Percentiles rank a stretch among this genome's conserved stretches.
These are phyloP conservation scores for Drosophila aldrichi DNA, from an alignment of 2,888 invertebrate genomes.

Conservation along the genomic window DNA sequence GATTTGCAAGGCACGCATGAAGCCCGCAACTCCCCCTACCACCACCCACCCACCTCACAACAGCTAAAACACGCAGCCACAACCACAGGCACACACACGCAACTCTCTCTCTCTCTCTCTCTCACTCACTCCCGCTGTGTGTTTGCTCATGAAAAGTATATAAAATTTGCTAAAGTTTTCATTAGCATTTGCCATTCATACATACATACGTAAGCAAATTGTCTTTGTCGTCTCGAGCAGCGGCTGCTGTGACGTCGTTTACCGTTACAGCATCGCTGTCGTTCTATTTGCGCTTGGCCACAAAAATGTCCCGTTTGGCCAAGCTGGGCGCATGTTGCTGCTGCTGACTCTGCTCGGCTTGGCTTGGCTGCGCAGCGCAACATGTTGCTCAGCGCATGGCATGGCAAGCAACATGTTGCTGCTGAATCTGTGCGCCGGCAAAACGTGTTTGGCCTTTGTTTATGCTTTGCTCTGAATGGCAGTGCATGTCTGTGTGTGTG, in stretches of 20 bases:
- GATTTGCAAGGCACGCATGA: constrained; percentile 73
- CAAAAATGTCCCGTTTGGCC: constrained; percentile 28
- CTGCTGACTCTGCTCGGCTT: constrained; percentile 46
- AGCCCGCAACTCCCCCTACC: background rate
- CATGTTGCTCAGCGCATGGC: constrained; percentile 55
- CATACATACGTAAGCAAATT: constrained; percentile 57
- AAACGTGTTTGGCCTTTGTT: constrained; percentile 11
- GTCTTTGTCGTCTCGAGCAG: constrained; percentile 18
- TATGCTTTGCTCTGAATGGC: background rate
- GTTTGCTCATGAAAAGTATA: constrained; percentile 52
- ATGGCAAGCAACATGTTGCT: constrained; percentile 27
- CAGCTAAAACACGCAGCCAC: background rate
- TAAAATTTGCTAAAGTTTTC: constrained; percentile 66
- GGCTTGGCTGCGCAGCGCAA: constrained; percentile 32
- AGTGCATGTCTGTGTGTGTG: too few species aligned
- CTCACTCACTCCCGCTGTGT: background rate
- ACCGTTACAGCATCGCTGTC: constrained; percentile 15
- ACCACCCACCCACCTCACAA: too few species aligned
- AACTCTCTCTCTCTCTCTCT: background rate
- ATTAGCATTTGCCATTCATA: constrained; percentile 72
- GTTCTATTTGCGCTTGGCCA: constrained; percentile 19
- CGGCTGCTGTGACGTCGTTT: constrained; percentile 3
- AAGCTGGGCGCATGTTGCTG: constrained; percentile 19
- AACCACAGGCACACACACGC: constrained; percentile 11
- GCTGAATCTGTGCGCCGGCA: constrained; percentile 54